Percentiles rank a stretch among this genome's conserved stretches.
Conservation (phyloP, 2,113 vertebrate species). For the Ochotona princeps region DNA sequence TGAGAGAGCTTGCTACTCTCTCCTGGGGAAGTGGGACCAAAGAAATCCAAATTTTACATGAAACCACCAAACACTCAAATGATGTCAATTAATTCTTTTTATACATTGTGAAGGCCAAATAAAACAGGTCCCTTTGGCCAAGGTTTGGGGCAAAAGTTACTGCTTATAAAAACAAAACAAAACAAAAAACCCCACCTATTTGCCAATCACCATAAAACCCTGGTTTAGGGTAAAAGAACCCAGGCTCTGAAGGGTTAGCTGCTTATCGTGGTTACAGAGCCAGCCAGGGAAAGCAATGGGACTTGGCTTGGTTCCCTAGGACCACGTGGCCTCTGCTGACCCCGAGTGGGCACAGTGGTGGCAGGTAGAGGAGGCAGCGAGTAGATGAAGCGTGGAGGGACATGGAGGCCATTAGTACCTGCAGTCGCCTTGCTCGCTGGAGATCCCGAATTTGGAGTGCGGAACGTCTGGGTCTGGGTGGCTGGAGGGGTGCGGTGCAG, state of each 20-base stretch:
- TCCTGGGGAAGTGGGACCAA: no score
- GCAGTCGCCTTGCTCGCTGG: conserved; percentile 88
- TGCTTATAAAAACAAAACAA: background rate
- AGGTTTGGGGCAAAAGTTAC: background rate
- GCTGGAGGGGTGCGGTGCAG: conserved; percentile 86
- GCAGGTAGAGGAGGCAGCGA: background rate
- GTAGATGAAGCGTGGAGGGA: conserved; percentile 37
- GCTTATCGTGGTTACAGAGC: background rate
- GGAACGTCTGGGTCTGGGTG: conserved; percentile 87
- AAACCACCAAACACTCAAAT: background rate
- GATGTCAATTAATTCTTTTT: background rate
- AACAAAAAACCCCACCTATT: background rate
- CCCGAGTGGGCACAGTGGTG: background rate
- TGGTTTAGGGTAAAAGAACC: background rate
- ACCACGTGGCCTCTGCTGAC: background rate
- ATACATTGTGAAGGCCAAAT: background rate
- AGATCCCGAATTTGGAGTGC: conserved; percentile 87
- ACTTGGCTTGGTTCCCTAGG: background rate
- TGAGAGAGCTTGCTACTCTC: no score
- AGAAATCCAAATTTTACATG: background rate
- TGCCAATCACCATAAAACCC: conserved; percentile 13
- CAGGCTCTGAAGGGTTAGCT: background rate
- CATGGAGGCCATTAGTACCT: conserved; percentile 82
- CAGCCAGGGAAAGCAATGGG: background rate
- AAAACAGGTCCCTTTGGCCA: background rate